phyloP scores from a whole-genome alignment of 2,888 invertebrate species.

The Spisula subtruncata region DNA sequence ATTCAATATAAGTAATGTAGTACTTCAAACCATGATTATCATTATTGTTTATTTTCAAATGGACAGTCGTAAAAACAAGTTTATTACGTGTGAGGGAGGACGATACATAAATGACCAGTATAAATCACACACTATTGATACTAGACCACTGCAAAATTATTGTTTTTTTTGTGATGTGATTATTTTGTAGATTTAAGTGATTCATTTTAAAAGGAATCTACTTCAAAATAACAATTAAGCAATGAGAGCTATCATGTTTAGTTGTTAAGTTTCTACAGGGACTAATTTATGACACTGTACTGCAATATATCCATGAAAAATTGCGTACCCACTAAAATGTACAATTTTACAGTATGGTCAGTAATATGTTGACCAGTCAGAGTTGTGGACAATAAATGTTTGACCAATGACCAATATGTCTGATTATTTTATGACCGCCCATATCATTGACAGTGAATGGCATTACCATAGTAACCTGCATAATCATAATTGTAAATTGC shows the following conservation, averaged over 20 bases:
- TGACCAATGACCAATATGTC: constrained; percentile 9
- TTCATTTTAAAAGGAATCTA: neutral
- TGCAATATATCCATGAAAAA: neutral
- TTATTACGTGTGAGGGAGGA: no score
- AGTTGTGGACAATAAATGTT: neutral
- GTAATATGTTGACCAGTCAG: neutral
- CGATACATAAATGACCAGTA: no score
- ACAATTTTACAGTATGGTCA: neutral
- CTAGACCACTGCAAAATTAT: no score
- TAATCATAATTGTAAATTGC: neutral
- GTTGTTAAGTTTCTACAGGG: neutral
- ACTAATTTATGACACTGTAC: neutral
- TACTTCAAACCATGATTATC: no score
- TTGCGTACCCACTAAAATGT: neutral
- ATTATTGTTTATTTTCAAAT: no score
- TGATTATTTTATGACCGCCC: neutral
- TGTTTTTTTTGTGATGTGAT: no score
- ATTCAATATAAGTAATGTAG: no score
- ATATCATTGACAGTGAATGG: neutral
- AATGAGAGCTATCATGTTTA: neutral
- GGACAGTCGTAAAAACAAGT: no score
- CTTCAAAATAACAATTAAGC: neutral
- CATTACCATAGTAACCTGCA: neutral
- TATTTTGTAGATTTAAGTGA: no score
- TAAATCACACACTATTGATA: no score